These are phyloP conservation scores for Gavia stellata DNA, from an alignment of 2,113 vertebrate genomes.

Conservation along the genomic window DNA sequence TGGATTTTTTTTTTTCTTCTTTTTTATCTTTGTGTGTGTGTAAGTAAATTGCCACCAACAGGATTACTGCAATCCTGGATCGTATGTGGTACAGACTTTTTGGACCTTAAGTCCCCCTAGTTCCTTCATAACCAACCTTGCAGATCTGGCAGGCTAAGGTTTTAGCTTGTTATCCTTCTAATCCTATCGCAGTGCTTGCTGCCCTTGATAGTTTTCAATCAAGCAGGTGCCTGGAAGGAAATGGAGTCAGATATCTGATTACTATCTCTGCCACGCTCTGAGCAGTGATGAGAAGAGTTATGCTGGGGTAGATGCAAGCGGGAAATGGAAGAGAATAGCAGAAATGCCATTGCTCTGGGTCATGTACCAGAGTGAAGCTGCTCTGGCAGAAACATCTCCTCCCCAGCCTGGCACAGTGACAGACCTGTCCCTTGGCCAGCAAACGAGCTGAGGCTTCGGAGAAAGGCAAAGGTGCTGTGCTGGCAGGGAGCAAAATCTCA, in stretches of 20 bases:
- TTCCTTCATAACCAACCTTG: neutral
- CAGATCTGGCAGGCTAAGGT: neutral
- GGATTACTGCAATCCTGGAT: neutral
- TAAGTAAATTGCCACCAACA: neutral
- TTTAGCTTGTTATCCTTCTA: neutral
- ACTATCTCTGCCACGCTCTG: neutral
- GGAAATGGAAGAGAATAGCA: neutral
- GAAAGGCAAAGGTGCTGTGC: neutral
- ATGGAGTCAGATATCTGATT: neutral
- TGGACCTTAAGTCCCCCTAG: neutral
- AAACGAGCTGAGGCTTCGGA: fast-evolving
- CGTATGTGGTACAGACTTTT: neutral
- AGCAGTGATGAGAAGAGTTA: neutral
- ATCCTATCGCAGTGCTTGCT: neutral
- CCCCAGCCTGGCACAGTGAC: neutral
- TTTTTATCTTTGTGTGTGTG: neutral
- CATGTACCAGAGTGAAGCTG: neutral
- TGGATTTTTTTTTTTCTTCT: neutral
- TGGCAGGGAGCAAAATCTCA: neutral
- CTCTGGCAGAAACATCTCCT: neutral
- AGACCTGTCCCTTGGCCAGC: neutral
- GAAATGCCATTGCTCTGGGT: neutral
- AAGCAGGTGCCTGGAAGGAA: conserved; percentile 34
- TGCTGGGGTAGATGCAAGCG: neutral
- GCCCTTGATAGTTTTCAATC: neutral